A percentile compares a stretch with the other conserved stretches of the same genome.
Evolutionary conservation across 64 coral and sea anemone genomes (phyloP).

Genomic region (Pachyseris speciosa): DNA sequence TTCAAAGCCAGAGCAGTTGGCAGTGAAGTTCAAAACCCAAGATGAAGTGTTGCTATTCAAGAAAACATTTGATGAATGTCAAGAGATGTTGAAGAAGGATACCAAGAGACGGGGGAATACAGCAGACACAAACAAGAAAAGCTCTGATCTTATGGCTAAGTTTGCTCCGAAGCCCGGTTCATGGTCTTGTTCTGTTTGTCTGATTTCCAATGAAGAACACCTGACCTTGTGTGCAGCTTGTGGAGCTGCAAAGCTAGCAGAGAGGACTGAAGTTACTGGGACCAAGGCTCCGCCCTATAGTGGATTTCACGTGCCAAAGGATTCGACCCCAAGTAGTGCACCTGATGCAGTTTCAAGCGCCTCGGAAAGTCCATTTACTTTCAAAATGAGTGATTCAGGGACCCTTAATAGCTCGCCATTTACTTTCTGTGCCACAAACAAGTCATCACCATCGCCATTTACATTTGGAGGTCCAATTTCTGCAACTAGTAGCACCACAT

Average conservation of each 20-base stretch:
- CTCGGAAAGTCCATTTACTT: not conserved
- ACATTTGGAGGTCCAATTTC: not conserved
- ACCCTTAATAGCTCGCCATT: not conserved
- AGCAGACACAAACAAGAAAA: not conserved
- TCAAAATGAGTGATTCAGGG: not conserved
- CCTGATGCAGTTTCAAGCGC: not conserved
- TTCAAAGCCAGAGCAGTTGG: constrained; percentile 88
- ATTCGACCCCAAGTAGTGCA: not conserved
- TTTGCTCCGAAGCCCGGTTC: constrained; percentile 59
- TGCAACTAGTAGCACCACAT: not conserved
- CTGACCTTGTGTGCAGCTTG: constrained; percentile 68
- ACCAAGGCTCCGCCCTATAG: not conserved
- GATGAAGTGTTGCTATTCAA: constrained; percentile 76
- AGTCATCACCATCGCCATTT: not conserved
- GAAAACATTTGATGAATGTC: constrained; percentile 61
- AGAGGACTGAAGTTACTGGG: not conserved
- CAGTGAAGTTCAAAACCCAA: constrained; percentile 84
- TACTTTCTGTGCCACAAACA: not conserved
- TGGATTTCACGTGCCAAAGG: not conserved
- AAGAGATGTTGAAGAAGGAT: not conserved
- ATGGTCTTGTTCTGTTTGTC: constrained; percentile 73
- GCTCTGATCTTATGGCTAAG: constrained; percentile 12
- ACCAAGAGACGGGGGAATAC: not conserved
- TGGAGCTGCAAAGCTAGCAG: constrained; percentile 48
- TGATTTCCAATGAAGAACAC: constrained; percentile 25